Percentiles rank a stretch among this genome's conserved stretches.
phyloP scores from a whole-genome alignment of 53 echinoderm and acorn worm genomes.

The Arbacia lixula region DNA sequence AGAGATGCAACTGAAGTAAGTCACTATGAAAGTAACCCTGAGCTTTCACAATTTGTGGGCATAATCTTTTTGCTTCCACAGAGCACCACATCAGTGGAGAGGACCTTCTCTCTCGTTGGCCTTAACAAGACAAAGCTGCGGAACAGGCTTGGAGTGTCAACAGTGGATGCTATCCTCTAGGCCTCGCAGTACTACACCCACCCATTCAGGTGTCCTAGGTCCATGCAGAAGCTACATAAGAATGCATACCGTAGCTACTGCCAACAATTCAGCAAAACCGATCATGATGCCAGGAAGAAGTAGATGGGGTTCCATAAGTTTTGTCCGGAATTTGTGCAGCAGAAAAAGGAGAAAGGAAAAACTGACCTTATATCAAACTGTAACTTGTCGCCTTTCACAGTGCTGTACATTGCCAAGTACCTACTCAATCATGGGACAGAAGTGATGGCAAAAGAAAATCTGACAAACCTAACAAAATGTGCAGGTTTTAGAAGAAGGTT shows the following conservation, averaged over 20 bases:
- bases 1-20: background rate
- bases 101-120: conserved; percentile 10
- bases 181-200: background rate
- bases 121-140: conserved; percentile 31
- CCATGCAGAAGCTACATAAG: background rate
- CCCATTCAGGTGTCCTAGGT: background rate
- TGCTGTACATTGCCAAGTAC: too few species aligned
- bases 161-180: conserved; percentile 2
- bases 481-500: too few species aligned
- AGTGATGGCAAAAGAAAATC: too few species aligned
- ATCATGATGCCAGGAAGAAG: background rate
- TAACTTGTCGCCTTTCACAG: too few species aligned
- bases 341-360: too few species aligned
- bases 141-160: background rate
- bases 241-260: background rate
- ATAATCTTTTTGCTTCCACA: background rate
- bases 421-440: too few species aligned
- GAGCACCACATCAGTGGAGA: conserved; percentile 13
- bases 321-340: too few species aligned
- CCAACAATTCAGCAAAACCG: background rate
- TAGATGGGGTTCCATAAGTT: background rate
- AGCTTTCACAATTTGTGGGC: background rate
- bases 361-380: too few species aligned
- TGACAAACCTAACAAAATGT: too few species aligned
- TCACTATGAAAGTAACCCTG: background rate